Conservation (phyloP, 2,113 vertebrate species). For the Antechinus flavipes region DNA sequence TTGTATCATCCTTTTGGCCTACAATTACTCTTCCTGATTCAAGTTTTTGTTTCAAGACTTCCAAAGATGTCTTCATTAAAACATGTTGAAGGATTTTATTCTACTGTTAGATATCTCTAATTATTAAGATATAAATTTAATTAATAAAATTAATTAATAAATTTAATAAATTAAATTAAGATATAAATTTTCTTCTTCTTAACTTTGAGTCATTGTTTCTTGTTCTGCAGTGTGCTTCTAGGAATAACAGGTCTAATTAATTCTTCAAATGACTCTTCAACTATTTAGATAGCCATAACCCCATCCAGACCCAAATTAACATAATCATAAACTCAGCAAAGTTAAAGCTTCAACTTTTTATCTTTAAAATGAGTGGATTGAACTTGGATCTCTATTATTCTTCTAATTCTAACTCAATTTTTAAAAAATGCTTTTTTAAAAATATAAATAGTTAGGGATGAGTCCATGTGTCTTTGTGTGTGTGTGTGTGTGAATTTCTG, state of each 20-base stretch:
- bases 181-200: not conserved
- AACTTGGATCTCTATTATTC: not conserved
- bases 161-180: too few relatives aligned
- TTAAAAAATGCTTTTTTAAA: not conserved
- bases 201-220: not conserved
- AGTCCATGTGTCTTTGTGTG: not conserved
- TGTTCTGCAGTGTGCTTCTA: not conserved
- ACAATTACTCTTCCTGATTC: not conserved
- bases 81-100: not conserved
- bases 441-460: not conserved
- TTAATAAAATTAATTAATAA: too few relatives aligned
- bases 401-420: not conserved
- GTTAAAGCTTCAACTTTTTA: not conserved
- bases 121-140: not conserved
- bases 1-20: not conserved
- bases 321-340: not conserved
- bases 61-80: not conserved
- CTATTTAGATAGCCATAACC: fast-evolving
- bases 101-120: not conserved
- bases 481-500: not conserved
- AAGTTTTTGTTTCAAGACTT: not conserved
- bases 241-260: not conserved
- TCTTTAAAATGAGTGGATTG: not conserved
- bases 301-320: not conserved
- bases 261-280: not conserved